phyloP scores from a whole-genome alignment of 2,797 vertebrate genomes.

The Neopelma chrysocephalum region DNA sequence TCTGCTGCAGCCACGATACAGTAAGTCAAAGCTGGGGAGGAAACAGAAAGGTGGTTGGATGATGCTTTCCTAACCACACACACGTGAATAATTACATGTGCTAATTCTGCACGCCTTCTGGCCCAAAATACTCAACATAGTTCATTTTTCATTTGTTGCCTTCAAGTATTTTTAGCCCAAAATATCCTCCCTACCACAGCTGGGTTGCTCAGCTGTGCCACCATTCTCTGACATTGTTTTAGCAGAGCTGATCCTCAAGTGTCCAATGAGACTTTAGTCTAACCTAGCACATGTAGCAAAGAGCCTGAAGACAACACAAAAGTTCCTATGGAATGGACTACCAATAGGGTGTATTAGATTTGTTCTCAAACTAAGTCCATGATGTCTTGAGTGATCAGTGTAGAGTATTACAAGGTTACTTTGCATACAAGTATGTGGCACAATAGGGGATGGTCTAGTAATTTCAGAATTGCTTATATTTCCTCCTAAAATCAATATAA shows the following conservation, averaged over 20 bases:
- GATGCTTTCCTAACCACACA: not conserved
- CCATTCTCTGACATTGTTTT: not conserved
- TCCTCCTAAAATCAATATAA: not conserved
- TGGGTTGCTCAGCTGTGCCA: not conserved
- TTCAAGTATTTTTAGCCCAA: not conserved
- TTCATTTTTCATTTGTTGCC: not conserved
- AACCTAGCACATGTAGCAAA: not conserved
- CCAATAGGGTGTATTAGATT: not conserved
- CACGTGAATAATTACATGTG: not conserved
- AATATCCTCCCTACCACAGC: not conserved
- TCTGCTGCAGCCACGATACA: not conserved
- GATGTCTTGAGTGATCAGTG: not conserved
- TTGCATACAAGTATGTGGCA: not conserved
- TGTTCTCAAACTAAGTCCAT: not conserved
- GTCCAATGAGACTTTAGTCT: not conserved
- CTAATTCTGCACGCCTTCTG: not conserved
- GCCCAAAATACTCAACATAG: not conserved
- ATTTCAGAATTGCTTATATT: not conserved
- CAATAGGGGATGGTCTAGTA: not conserved
- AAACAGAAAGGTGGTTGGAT: not conserved
- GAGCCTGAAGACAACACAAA: not conserved
- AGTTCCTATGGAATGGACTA: not conserved
- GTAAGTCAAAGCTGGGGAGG: not conserved
- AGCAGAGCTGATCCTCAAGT: not conserved
- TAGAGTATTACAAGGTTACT: not conserved